Conservation (phyloP, 1,140 invertebrate species). For the Monochamus saltuarius region DNA sequence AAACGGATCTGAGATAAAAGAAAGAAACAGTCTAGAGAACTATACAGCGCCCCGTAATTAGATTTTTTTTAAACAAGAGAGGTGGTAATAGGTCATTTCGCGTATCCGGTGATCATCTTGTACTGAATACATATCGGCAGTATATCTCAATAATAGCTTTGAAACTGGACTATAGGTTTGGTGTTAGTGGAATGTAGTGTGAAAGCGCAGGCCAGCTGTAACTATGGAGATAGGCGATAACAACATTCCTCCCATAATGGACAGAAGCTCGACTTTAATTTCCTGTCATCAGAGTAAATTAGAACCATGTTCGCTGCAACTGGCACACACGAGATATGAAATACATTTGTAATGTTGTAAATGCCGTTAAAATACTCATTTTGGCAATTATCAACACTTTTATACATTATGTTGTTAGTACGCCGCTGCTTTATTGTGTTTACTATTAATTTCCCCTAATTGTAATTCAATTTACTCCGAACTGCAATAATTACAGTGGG, state of each 20-base stretch:
- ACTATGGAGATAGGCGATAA: constrained; percentile 39
- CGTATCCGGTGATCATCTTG: constrained; percentile 25
- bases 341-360: constrained; percentile 23
- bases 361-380: constrained; percentile 8
- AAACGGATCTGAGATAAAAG: too few relatives aligned
- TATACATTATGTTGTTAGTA: neutral
- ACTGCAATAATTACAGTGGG: too few relatives aligned
- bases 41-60: too few relatives aligned
- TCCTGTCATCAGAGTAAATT: constrained; percentile 46
- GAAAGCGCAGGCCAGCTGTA: constrained; percentile 33
- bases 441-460: neutral
- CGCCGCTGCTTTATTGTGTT: neutral
- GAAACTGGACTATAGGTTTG: constrained; percentile 21
- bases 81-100: constrained; percentile 17
- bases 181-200: constrained; percentile 28
- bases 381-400: constrained; percentile 13
- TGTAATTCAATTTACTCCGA: too few relatives aligned
- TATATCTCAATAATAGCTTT: constrained; percentile 31
- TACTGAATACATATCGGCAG: constrained; percentile 17
- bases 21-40: too few relatives aligned
- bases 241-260: constrained; percentile 40
- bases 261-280: constrained; percentile 44
- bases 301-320: constrained; percentile 33
- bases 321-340: constrained; percentile 32
- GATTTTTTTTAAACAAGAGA: too few relatives aligned